phyloP scores from a whole-genome alignment of 2,888 invertebrate genomes.

The Drosophila anceps region DNA sequence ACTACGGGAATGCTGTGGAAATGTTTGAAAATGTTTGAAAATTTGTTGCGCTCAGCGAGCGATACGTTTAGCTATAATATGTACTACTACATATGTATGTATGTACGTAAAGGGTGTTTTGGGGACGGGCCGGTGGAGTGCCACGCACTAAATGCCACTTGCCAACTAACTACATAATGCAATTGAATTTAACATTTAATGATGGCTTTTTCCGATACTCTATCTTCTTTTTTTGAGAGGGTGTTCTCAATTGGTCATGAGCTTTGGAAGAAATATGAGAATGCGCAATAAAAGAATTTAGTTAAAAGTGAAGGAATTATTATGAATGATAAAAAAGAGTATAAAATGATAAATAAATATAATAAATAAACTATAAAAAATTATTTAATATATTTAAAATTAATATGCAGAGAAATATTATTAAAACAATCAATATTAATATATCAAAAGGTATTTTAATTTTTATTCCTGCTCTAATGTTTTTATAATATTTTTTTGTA shows the following conservation, averaged over 20 bases:
- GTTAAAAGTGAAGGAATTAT: not conserved
- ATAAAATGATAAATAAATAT: not conserved
- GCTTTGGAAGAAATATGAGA: not conserved
- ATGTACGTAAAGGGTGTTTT: not conserved
- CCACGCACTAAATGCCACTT: constrained; percentile 37
- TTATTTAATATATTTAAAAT: not conserved
- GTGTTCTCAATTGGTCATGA: not conserved
- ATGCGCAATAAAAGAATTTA: not conserved
- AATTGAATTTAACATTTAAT: constrained; percentile 74
- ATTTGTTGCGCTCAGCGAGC: constrained; percentile 42
- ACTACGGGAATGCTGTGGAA: constrained; percentile 38
- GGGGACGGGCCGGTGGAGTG: constrained; percentile 5
- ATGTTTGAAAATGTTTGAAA: constrained; percentile 39
- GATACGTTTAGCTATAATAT: not conserved
- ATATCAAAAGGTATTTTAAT: too few species aligned
- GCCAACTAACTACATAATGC: constrained; percentile 57
- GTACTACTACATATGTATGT: not conserved
- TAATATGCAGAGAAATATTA: too few species aligned
- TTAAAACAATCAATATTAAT: too few species aligned
- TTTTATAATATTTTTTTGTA: too few species aligned
- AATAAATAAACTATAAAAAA: not conserved
- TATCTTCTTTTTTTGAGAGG: not conserved
- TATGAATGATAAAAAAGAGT: not conserved
- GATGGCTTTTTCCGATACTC: constrained; percentile 20
- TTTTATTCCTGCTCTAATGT: too few species aligned